Evolutionary conservation across 2,888 invertebrate genomes (phyloP).

Genomic region (Drosophila anomalata): DNA sequence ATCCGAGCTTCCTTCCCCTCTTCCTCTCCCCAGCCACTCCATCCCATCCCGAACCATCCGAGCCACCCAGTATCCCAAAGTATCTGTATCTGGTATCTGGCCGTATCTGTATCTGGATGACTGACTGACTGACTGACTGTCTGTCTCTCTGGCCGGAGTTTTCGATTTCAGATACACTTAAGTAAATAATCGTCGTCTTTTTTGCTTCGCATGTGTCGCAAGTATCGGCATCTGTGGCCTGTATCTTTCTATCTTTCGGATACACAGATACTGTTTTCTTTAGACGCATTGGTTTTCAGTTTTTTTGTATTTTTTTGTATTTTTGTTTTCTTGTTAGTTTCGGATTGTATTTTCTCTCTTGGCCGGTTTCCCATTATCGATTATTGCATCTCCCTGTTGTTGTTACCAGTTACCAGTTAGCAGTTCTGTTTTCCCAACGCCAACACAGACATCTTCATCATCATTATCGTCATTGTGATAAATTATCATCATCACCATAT

Average conservation of each 20-base stretch:
- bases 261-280: slow-evolving; percentile 56
- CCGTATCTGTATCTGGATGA: slow-evolving; percentile 8
- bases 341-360: slow-evolving; percentile 43
- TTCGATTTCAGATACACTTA: slow-evolving; percentile 77
- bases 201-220: slow-evolving; percentile 61
- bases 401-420: neutral
- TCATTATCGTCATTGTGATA: slow-evolving; percentile 19
- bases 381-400: slow-evolving; percentile 65
- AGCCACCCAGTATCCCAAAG: slow-evolving; percentile 23
- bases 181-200: slow-evolving; percentile 64
- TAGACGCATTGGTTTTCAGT: slow-evolving; percentile 59
- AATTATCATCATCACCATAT: slow-evolving; percentile 10
- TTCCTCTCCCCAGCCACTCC: too few species aligned
- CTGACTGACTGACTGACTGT: slow-evolving; percentile 5
- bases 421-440: slow-evolving; percentile 68
- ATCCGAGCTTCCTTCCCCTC: neutral
- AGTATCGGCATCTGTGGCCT: slow-evolving; percentile 44
- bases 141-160: slow-evolving; percentile 46
- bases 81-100: slow-evolving; percentile 25
- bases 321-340: slow-evolving; percentile 28
- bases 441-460: slow-evolving; percentile 57
- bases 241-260: slow-evolving; percentile 44
- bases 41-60: slow-evolving; percentile 13
- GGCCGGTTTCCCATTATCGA: slow-evolving; percentile 63
- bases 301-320: slow-evolving; percentile 35